Percentiles rank a stretch among this genome's conserved stretches.
These are phyloP conservation scores for Drosophila birchii DNA, from an alignment of 2,888 invertebrate species.

Conservation along the genomic window DNA sequence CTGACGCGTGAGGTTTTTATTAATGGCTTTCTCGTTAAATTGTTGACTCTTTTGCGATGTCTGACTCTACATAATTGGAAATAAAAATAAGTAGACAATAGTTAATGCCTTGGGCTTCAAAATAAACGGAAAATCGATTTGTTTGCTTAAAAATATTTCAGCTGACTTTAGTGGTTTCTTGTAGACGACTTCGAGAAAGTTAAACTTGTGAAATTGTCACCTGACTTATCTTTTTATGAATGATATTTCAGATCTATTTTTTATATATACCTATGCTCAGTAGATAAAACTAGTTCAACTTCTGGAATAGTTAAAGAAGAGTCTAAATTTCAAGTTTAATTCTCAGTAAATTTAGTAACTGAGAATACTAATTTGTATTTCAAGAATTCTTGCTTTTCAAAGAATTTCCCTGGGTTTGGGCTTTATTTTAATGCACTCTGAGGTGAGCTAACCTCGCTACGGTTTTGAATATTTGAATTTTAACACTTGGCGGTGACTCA, in stretches of 20 bases:
- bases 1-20: not conserved
- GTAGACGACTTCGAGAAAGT: not conserved
- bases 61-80: not conserved
- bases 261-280: no score
- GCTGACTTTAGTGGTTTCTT: not conserved
- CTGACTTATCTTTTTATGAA: not conserved
- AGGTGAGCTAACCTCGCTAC: slow-evolving; percentile 12
- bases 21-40: not conserved
- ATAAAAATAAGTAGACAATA: not conserved
- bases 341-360: not conserved
- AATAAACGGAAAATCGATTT: not conserved
- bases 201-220: not conserved
- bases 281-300: not conserved
- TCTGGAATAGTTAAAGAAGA: not conserved
- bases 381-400: not conserved
- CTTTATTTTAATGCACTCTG: slow-evolving; percentile 4
- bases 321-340: not conserved
- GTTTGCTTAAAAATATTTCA: slow-evolving; percentile 1
- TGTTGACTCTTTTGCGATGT: not conserved
- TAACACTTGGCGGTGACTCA: slow-evolving; percentile 24
- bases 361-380: not conserved
- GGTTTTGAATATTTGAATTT: slow-evolving; percentile 18
- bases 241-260: not conserved
- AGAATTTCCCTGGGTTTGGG: not conserved
- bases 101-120: not conserved